Conservation (phyloP, 2,113 vertebrate genomes). For the Prochilodus magdalenae region DNA sequence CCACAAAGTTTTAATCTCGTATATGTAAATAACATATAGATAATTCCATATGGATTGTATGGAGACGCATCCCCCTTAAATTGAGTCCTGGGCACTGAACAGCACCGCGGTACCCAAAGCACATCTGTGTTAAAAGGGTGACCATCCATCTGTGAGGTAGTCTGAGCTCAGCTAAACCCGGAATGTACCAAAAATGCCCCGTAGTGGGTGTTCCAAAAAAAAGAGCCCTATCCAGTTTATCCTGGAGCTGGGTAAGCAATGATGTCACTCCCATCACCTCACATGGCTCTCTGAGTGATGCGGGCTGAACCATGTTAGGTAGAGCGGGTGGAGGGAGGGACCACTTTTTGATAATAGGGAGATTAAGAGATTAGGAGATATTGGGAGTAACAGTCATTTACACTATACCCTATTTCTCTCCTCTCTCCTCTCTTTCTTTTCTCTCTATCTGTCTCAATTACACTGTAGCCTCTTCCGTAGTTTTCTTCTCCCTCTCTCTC, state of each 20-base stretch:
- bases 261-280: constrained; percentile 12
- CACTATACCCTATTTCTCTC: constrained; percentile 4
- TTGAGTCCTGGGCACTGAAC: too few relatives aligned
- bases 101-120: too few relatives aligned
- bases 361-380: constrained; percentile 67
- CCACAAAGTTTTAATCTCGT: too few relatives aligned
- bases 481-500: background rate
- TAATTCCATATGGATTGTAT: too few relatives aligned
- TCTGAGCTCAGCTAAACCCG: background rate
- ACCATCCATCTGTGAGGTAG: background rate
- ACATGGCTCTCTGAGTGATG: constrained; percentile 1
- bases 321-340: constrained; percentile 7
- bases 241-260: background rate
- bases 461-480: background rate
- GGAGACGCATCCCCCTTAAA: too few relatives aligned
- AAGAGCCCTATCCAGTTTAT: background rate
- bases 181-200: background rate
- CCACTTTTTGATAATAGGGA: constrained; percentile 53
- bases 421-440: background rate
- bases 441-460: background rate
- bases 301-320: constrained; percentile 9
- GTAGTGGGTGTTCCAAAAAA: background rate
- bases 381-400: constrained; percentile 55
- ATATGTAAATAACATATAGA: too few relatives aligned
- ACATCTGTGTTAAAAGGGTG: too few relatives aligned